Evolutionary conservation across 2,113 vertebrate species (phyloP).

Genomic region (Trichechus manatus): DNA sequence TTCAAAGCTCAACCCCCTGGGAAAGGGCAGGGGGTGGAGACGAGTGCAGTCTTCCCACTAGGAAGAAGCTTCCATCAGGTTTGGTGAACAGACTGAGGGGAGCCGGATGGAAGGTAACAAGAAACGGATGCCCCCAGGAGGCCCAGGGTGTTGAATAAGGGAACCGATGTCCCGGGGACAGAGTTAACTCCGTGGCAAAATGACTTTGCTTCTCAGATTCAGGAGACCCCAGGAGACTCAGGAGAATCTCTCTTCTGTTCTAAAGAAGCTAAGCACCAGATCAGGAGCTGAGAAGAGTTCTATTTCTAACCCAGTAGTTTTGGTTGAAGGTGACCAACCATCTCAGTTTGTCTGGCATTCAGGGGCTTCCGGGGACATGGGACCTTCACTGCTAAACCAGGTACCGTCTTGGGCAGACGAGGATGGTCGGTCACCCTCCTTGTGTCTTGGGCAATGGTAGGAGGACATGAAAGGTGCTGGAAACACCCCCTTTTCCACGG

Average conservation of each 20-base stretch:
- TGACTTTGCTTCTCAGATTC: background rate
- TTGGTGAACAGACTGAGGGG: background rate
- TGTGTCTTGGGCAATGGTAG: background rate
- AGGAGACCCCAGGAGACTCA: background rate
- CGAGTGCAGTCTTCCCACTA: background rate
- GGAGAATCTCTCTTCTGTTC: background rate
- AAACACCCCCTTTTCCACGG: background rate
- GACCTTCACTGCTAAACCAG: background rate
- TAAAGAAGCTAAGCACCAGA: background rate
- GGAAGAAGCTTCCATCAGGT: too few relatives aligned
- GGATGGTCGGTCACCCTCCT: background rate
- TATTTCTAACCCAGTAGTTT: fast-evolving
- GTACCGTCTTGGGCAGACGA: background rate
- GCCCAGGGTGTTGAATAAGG: background rate
- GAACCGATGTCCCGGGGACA: background rate
- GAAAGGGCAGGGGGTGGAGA: background rate
- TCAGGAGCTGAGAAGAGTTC: background rate
- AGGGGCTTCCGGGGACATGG: background rate
- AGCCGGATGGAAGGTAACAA: background rate
- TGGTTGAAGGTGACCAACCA: fast-evolving
- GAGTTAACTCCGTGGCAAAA: background rate
- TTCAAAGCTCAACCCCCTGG: background rate
- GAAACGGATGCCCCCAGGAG: background rate
- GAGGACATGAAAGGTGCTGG: background rate
- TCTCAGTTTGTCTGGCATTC: background rate